phyloP scores from a whole-genome alignment of 2,113 vertebrate species.

The Scomber colias region DNA sequence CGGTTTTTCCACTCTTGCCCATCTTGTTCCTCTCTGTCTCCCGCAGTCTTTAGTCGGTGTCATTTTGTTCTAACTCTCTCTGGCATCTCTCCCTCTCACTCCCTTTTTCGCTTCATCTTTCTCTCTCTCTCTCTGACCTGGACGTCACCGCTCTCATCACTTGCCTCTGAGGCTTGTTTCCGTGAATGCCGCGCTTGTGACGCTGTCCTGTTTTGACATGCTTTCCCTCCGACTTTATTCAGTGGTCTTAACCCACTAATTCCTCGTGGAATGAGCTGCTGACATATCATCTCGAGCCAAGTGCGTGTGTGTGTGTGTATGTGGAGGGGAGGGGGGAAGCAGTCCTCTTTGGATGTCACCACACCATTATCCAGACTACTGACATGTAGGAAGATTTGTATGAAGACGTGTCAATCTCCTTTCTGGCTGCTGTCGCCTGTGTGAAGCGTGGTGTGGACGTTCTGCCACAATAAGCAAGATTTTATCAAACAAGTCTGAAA shows the following conservation, averaged over 20 bases:
- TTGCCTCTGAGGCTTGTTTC: constrained; percentile 53
- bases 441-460: neutral
- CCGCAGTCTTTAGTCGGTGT: constrained; percentile 22
- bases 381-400: constrained; percentile 12
- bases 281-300: constrained; percentile 38
- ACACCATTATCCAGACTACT: constrained; percentile 22
- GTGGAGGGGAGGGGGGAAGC: neutral
- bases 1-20: constrained; percentile 44
- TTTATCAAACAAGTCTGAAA: constrained; percentile 2
- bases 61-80: constrained; percentile 28
- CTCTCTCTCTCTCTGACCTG: constrained; percentile 34
- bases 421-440: neutral
- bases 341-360: constrained; percentile 33
- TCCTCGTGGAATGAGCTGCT: constrained; percentile 49
- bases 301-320: constrained; percentile 19
- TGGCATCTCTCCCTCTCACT: constrained; percentile 13
- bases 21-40: constrained; percentile 12
- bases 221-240: constrained; percentile 61
- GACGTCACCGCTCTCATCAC: constrained; percentile 44
- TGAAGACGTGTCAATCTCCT: constrained; percentile 18
- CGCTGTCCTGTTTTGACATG: constrained; percentile 61
- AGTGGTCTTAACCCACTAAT: constrained; percentile 60
- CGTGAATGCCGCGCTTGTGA: constrained; percentile 47
- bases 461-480: constrained; percentile 14
- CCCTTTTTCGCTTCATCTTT: constrained; percentile 6